A percentile compares a stretch with the other conserved stretches of the same genome.
phyloP scores from a whole-genome alignment of 2,113 vertebrate species.

The Perccottus glenii region DNA sequence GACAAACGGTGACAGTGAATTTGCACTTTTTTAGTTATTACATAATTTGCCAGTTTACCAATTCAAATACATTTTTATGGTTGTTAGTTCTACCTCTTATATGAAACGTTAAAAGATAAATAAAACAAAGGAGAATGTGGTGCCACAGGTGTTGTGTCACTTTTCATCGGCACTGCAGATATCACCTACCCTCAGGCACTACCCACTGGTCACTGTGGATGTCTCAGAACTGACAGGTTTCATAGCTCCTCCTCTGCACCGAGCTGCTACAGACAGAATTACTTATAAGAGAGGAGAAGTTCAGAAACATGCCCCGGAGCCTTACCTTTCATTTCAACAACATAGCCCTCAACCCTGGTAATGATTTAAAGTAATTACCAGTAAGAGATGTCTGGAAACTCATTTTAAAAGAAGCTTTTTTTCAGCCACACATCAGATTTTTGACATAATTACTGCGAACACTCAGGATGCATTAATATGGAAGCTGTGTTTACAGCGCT shows the following conservation, averaged over 20 bases:
- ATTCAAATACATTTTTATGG: too few relatives aligned
- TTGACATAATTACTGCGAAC: conserved; percentile 51
- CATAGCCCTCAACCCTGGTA: background rate
- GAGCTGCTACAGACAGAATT: background rate
- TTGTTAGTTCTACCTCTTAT: background rate
- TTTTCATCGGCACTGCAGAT: conserved; percentile 33
- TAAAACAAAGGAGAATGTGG: background rate
- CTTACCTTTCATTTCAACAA: conserved; percentile 9
- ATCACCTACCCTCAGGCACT: conserved; percentile 41
- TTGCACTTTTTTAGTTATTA: too few relatives aligned
- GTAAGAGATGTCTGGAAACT: conserved; percentile 37
- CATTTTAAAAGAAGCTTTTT: conserved; percentile 37
- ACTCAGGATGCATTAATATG: conserved; percentile 40
- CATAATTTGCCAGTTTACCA: too few relatives aligned
- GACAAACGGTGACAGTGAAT: too few relatives aligned
- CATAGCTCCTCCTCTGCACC: conserved; percentile 5
- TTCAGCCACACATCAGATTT: conserved; percentile 45
- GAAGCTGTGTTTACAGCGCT: background rate
- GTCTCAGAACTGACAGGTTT: conserved; percentile 27
- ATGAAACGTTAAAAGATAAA: background rate
- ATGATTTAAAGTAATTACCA: conserved; percentile 54
- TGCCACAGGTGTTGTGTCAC: conserved; percentile 41
- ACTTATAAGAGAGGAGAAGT: conserved; percentile 9
- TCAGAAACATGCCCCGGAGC: conserved; percentile 33
- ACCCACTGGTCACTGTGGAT: conserved; percentile 43